Evolutionary conservation across 2,113 vertebrate species (phyloP), one percentile per base, ranked within the genome.

Genomic region (Burhinus oedicnemus): DNA sequence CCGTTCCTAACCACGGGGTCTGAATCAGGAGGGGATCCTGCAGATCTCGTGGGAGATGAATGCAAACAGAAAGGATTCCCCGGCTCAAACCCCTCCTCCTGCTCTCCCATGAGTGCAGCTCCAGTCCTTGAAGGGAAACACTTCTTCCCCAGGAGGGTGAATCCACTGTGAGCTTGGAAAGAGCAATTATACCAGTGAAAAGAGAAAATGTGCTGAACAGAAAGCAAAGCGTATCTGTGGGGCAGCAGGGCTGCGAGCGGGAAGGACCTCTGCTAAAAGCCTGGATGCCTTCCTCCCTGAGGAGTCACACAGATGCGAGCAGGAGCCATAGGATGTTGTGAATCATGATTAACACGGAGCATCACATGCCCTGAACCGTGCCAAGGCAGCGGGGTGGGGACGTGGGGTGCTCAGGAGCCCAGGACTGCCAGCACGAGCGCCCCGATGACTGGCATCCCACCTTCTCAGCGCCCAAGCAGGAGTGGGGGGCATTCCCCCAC

Each of bases 361-460:
- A 23, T 27, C 52, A 30, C 5, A 34, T 21, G 22, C 44, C 19
- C 20, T 7, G 34, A 38, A 61, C 47, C 38, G 13, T 15, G 32
- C 9, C 45, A 22, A 20, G n/a, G 44, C 51, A 60, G 15, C 1
- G 4, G 34, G 58, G 7, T 45, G 52, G 42, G 55, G 22, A 44
- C 21, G 25, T 1, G 4, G n/a, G 54, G 19, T 15, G 34, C 3
- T 5, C 44, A 71, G 58, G 40, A 86, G 64, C 40, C 58, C 66
- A 0, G 8, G 9, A 12, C 36, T 51, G 49, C 57, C 2, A 13
- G 22, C 36, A 30, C 0, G 4, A 66, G 66, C 2, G 5, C 30
- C 20, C 51, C 34, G 26, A 27, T 21, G 20, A 44, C 14, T 6
- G 4, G 40, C 25, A n/a, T 77, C 47, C 40, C 71, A 62, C 19